Evolutionary conservation across 2,888 invertebrate species (phyloP), one percentile per base, ranked within the genome.

Genomic region (Mechanitis mazaeus): DNA sequence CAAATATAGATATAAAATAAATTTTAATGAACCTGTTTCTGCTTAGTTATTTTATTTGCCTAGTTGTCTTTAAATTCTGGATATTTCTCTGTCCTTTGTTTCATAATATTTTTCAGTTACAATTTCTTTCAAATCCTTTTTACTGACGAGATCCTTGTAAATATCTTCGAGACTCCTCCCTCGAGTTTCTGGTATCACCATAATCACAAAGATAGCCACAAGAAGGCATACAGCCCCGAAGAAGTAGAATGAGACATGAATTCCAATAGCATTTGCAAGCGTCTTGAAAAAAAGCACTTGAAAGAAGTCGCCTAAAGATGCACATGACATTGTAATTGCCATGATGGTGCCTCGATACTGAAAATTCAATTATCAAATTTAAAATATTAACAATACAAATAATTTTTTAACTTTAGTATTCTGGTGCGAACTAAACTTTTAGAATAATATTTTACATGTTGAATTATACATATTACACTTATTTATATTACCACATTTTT

Each of bases 271-370:
- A 1, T 72, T 81, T 0, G 80, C 79, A 0, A 87, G 59, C 0
- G 85, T 79, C 57, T 84, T 85, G 74, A 87, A 87, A 74, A 87
- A 83, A 20, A 84, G 65, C 64, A 83, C 75, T 70, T 87, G 85
- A 0, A 84, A 31, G 69, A 85, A 85, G 56, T 72, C 82, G 0
- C 75, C 64, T 0, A 76, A n/a, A 0, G 84, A 75, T 0, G 84
- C 79, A 0, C 70, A n/a, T 0, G 83, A 73, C 85, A 85, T 85
- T 0, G 83, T 75, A 0, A 71, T 69, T 0, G 81, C 87, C 75
- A 86, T 78, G 0, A 88, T 83, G 5, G 83, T 81, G 3, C 68
- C 67, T 12, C 88, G 85, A 58, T 84, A 86, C 88, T 89, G 79
- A n/a, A 81, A 83, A 60, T 9, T 9, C 6, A 42, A 42, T 42